A percentile compares a stretch with the other conserved stretches of the same genome.
Conservation (phyloP, 2,113 vertebrate species). For the Sitta europaea region DNA sequence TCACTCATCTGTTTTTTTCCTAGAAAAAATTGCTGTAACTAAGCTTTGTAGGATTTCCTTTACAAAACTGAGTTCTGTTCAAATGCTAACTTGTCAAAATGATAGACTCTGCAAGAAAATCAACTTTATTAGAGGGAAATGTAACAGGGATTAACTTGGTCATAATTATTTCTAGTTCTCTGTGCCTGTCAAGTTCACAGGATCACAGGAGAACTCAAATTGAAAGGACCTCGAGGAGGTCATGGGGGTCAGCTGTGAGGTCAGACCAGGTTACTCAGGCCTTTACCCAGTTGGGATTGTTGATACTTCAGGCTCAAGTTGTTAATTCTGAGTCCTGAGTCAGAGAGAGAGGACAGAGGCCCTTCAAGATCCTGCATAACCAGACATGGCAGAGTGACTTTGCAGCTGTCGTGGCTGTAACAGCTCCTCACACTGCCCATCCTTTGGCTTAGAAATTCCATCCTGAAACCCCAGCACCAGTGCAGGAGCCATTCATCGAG, state of each 20-base stretch:
- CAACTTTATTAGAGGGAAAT: neutral
- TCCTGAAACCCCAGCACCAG: neutral
- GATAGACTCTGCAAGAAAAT: neutral
- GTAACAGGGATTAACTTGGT: neutral
- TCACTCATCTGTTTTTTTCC: constrained; percentile 2
- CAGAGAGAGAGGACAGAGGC: neutral
- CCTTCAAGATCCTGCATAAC: neutral
- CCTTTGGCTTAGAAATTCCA: neutral
- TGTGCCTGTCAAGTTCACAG: neutral
- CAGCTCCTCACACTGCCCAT: neutral
- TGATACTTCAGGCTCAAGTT: neutral
- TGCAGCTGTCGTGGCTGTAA: neutral
- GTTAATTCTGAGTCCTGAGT: neutral
- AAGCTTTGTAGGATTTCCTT: neutral
- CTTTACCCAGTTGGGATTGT: neutral
- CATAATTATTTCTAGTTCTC: neutral
- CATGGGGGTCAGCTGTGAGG: neutral
- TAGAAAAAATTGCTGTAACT: constrained; percentile 31
- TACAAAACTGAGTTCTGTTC: neutral
- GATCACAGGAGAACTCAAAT: neutral
- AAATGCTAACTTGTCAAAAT: neutral
- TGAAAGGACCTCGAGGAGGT: neutral
- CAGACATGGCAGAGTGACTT: neutral
- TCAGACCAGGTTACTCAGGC: neutral
- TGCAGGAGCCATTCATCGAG: neutral